These are phyloP conservation scores for Heterochromis multidens DNA, from an alignment of 2,113 vertebrate species.

Conservation along the genomic window DNA sequence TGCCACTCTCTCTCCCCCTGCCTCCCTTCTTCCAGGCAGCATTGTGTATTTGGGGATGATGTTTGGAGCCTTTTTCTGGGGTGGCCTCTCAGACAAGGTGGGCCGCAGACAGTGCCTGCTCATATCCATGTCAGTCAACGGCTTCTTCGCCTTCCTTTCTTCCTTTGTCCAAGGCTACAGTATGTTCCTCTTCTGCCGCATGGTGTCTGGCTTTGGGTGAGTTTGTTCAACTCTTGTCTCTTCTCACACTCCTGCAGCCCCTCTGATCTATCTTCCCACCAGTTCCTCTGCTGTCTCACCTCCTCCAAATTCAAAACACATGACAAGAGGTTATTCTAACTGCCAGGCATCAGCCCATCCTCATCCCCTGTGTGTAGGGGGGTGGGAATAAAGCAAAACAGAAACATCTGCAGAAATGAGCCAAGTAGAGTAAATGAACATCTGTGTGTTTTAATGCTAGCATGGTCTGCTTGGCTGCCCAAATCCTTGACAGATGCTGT, in stretches of 20 bases:
- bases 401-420: conserved; percentile 22
- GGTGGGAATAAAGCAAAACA: background rate
- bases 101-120: conserved; percentile 93
- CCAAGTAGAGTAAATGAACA: conserved; percentile 14
- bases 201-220: conserved; percentile 98
- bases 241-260: background rate
- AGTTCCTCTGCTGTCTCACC: background rate
- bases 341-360: background rate
- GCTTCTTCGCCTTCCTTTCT: conserved; percentile 98
- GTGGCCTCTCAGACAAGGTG: conserved; percentile 93
- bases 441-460: background rate
- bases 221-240: conserved; percentile 38
- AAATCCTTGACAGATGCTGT: background rate
- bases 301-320: conserved; percentile 13
- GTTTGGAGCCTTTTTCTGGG: conserved; percentile 97
- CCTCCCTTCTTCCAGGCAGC: conserved; percentile 82
- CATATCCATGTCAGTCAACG: conserved; percentile 95
- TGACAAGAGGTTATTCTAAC: conserved; percentile 5
- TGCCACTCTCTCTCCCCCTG: background rate
- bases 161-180: conserved; percentile 98
- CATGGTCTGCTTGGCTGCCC: conserved; percentile 3
- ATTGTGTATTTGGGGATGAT: conserved; percentile 99
- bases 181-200: conserved; percentile 95
- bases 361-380: background rate
- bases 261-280: background rate